Base-by-base conservation (phyloP, 2,797 vertebrate genomes). In the Sebastes goodei region DNA sequence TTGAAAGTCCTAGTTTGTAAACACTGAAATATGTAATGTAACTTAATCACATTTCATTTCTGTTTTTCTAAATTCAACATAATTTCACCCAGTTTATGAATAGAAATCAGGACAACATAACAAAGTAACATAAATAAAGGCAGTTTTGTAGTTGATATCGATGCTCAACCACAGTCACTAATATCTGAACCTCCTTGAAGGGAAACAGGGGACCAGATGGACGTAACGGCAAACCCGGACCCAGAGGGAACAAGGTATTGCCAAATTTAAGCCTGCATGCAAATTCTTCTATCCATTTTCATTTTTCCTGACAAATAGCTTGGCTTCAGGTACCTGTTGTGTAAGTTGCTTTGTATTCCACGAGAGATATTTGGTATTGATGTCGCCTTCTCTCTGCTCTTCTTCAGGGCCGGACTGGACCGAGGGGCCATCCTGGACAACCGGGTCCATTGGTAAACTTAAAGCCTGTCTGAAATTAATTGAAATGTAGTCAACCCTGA, bases 181-280 rank as follows among this genome's bases (percentile, higher is more conserved):
- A 87, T 59, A 42, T 88, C 10, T 86, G 32, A 80, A 78, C 42
- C 5, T 89, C 63, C 60, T 73, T 95, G 71, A 94, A 98, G 97
- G 97, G 97, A 38, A 93, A 90, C 78, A 94, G 93, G 81, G 97
- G 97, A 89, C 76, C 91, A 1, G 96, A 96, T 38, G 97, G 97
- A 71, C 94, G 84, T 0, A 91, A 76, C 12, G 97, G 97, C 69
- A 91, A 86, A 53, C 86, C 88, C 32, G 97, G 97, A 90, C 81
- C 89, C 0, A 95, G 95, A 86, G 97, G 97, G 68, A 93, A 86
- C 59, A 94, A 95, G 97, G 97, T 98, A 95, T 5, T 17, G 35
- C 3, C 35, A 38, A 38, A 38, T 38, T 49, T 10, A 27, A 65
- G 33, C n/a, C 10, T 6, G 10, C 29, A 14, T 52, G 4, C 4